Evolutionary conservation across 2,113 vertebrate species (phyloP).

Genomic region (Trogon melanurus): DNA sequence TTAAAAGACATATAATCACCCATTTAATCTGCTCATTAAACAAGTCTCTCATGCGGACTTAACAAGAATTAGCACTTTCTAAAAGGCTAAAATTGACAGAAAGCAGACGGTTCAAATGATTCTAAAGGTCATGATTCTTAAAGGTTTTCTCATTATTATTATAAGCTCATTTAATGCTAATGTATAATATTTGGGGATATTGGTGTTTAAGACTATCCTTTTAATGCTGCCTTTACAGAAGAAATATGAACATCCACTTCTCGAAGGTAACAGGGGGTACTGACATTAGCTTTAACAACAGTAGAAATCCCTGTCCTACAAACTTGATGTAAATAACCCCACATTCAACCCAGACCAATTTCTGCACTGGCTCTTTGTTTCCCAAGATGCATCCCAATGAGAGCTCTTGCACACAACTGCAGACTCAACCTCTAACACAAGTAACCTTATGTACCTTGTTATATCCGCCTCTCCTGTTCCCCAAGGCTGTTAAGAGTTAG

Average conservation of each 20-base stretch:
- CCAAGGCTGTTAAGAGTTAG: neutral
- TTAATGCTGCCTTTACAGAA: neutral
- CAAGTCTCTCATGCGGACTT: slow-evolving; percentile 83
- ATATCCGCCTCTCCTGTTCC: neutral
- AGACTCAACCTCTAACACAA: neutral
- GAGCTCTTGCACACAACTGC: neutral
- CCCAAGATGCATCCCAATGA: neutral
- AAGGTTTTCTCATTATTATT: slow-evolving; percentile 52
- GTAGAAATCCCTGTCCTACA: neutral
- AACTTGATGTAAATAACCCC: neutral
- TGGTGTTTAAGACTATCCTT: neutral
- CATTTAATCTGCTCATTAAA: slow-evolving; percentile 85
- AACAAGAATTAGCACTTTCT: slow-evolving; percentile 82
- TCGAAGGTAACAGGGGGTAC: neutral
- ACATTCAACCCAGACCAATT: neutral
- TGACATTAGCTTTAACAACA: neutral
- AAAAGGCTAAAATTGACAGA: slow-evolving; percentile 75
- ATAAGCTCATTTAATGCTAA: slow-evolving; percentile 56
- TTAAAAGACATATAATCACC: slow-evolving; percentile 76
- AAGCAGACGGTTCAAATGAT: slow-evolving; percentile 71
- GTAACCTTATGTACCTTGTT: neutral
- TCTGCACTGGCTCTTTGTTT: neutral
- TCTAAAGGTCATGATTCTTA: slow-evolving; percentile 65
- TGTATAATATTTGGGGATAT: slow-evolving; percentile 57
- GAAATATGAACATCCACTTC: neutral